phyloP scores from a whole-genome alignment of 2,888 invertebrate genomes.

The Cosmia pyralina region DNA sequence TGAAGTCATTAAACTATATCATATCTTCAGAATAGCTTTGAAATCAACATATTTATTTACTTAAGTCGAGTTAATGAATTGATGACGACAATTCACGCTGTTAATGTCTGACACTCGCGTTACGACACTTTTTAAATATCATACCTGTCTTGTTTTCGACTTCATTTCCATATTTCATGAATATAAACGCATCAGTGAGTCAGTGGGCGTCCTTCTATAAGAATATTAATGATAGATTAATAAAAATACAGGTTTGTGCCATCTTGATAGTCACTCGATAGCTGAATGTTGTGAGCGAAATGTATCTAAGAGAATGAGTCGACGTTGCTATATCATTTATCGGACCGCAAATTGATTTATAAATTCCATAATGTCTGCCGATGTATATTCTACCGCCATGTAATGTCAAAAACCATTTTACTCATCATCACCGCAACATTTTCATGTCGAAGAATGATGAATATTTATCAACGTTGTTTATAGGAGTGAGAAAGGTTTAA shows the following conservation, averaged over 20 bases:
- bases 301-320: not conserved
- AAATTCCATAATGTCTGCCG: constrained; percentile 4
- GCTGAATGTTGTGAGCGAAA: constrained; percentile 5
- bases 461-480: constrained; percentile 7
- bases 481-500: constrained; percentile 38
- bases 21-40: constrained; percentile 11
- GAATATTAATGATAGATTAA: constrained; percentile 10
- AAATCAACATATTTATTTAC: constrained; percentile 33
- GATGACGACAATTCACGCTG: constrained; percentile 40
- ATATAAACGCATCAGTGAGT: constrained; percentile 30
- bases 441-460: constrained; percentile 1
- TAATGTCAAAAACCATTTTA: not conserved
- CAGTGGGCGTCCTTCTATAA: constrained; percentile 26
- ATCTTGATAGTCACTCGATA: constrained; percentile 6
- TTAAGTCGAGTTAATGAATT: constrained; percentile 20
- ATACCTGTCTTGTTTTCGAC: constrained; percentile 26
- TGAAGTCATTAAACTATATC: constrained; percentile 1
- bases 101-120: constrained; percentile 25
- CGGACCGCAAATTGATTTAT: constrained; percentile 1
- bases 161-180: constrained; percentile 45
- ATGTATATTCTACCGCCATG: not conserved
- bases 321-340: not conserved
- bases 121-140: constrained; percentile 39
- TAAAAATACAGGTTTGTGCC: constrained; percentile 11
- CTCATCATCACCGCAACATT: constrained; percentile 10